phyloP scores from a whole-genome alignment of 2,888 invertebrate genomes.

The Tenthredo notha region DNA sequence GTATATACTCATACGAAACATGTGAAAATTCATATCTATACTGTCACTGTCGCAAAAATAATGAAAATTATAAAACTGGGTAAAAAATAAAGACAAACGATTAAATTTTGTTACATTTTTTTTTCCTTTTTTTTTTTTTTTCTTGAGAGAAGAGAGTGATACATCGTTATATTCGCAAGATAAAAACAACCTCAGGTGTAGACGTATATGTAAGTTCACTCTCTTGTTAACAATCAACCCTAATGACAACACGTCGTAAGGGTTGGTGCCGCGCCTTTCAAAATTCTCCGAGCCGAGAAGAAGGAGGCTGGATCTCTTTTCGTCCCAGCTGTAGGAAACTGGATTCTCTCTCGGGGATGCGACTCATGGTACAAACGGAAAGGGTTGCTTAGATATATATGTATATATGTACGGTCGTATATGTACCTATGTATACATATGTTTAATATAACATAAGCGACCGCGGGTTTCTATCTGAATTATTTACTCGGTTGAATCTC shows the following conservation, averaged over 20 bases:
- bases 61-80: background rate
- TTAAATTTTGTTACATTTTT: too few species aligned
- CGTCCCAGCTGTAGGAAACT: background rate
- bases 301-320: background rate
- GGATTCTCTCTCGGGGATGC: background rate
- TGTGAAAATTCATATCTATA: background rate
- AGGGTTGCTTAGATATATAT: background rate
- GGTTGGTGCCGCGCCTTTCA: conserved; percentile 27
- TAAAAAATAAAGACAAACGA: background rate
- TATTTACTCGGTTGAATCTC: background rate
- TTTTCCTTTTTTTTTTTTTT: background rate
- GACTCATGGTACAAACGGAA: background rate
- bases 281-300: background rate
- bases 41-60: background rate
- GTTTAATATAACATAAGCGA: conserved; percentile 3
- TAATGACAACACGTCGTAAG: conserved; percentile 43
- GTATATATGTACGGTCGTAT: background rate
- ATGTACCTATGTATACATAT: background rate
- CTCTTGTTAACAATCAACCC: conserved; percentile 45
- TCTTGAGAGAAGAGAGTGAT: background rate
- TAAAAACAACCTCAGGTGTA: background rate
- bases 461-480: background rate
- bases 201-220: background rate
- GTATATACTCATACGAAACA: too few species aligned
- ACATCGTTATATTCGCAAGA: background rate